Evolutionary conservation across 2,113 vertebrate species (phyloP), one percentile per base, ranked within the genome.

Genomic region (Anas platyrhynchos): DNA sequence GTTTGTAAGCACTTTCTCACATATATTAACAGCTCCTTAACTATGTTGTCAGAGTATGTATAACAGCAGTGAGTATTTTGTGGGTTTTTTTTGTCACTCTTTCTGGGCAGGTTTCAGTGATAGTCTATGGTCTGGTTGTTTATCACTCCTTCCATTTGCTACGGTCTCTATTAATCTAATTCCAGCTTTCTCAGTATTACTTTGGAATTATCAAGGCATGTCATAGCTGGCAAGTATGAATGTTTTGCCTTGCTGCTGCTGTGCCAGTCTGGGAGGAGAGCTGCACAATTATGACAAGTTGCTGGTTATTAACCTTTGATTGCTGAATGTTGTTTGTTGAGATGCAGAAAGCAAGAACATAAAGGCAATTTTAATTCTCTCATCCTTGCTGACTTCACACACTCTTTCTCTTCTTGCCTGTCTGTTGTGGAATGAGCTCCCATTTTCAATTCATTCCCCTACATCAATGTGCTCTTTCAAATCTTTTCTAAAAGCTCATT

Each of bases 341-440:
- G 76, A 94, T 69, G 62, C 76, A 88, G 90, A 96, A 95, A 68
- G 61, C 43, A 88, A 72, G 80, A 93, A 95, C 83, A 93, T 86
- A 90, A 96, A 96, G 69, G 76, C 90, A 92, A 66, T 93, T 94
- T 94, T 67, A 91, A 91, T 83, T 94, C 80, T 96, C 86, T 96
- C 43, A 78, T 91, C 89, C 79, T 95, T 88, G 83, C 65, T 88
- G 73, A 81, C 86, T 96, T 96, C 68, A 83, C 75, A 91, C 41
- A 52, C 9, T 71, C 61, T 68, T 91, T 80, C 68, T 68, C 56
- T 96, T 83, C 65, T 88, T 86, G 61, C 46, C 36, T 93, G 31
- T 20, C 41, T 91, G 50, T 65, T 88, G 65, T 90, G 34, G 76
- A 96, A 91, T 68, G 65, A 90, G 43, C 38, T 90, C 48, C 38